These are phyloP conservation scores for Apotomis betuletana DNA, from an alignment of 2,888 invertebrate species.

Conservation along the genomic window DNA sequence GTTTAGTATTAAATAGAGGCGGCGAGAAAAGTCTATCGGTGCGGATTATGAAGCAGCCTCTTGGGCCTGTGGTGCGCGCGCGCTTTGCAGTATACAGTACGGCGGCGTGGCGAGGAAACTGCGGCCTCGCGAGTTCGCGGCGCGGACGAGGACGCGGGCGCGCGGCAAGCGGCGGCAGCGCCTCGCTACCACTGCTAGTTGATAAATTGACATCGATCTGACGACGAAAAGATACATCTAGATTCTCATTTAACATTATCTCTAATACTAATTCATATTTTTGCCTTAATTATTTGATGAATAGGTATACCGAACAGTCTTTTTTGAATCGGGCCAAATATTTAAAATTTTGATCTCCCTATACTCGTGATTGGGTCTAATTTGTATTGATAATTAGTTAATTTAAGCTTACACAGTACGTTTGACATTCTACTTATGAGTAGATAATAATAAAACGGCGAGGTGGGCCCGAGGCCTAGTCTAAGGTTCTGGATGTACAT, in stretches of 20 bases:
- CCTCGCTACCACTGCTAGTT: conserved; percentile 63
- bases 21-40: background rate
- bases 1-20: background rate
- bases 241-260: conserved; percentile 62
- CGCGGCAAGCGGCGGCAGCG: conserved; percentile 56
- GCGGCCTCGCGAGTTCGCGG: conserved; percentile 4
- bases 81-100: conserved; percentile 46
- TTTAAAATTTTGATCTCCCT: conserved; percentile 81
- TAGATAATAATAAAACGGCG: conserved; percentile 51
- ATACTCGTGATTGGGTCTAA: conserved; percentile 76
- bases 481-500: background rate
- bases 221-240: conserved; percentile 62
- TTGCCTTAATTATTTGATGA: conserved; percentile 74
- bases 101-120: conserved; percentile 49
- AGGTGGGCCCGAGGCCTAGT: conserved; percentile 28
- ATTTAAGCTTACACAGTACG: conserved; percentile 67
- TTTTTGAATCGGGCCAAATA: conserved; percentile 87
- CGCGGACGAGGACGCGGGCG: conserved; percentile 45
- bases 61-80: conserved; percentile 41
- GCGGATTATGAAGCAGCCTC: background rate
- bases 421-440: conserved; percentile 60
- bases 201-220: conserved; percentile 70
- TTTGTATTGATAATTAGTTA: conserved; percentile 54
- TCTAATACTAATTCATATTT: conserved; percentile 68
- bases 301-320: conserved; percentile 88